Percentiles rank a stretch among this genome's conserved stretches.
These are phyloP conservation scores for Heliocidaris tuberculata DNA, from an alignment of 35 echinoderm and acorn worm species.

Conservation along the genomic window DNA sequence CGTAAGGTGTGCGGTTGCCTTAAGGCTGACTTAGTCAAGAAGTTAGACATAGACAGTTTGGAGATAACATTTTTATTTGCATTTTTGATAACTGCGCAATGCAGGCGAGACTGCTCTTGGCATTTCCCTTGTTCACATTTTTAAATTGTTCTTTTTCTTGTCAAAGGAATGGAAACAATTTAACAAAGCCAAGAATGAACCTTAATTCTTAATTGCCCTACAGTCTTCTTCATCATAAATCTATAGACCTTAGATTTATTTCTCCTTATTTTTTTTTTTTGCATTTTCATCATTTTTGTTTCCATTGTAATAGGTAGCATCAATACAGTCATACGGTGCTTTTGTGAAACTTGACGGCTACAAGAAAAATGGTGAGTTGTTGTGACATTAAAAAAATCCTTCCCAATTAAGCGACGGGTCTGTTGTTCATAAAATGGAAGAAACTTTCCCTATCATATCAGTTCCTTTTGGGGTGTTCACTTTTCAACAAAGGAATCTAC, in stretches of 20 bases:
- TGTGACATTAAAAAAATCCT: not conserved
- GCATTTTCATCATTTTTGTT: not conserved
- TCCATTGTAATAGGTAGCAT: constrained; percentile 58
- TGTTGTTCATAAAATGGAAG: not conserved
- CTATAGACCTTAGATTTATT: too few relatives aligned
- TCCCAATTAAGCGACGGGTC: not conserved
- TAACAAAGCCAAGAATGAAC: not conserved
- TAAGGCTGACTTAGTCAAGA: too few relatives aligned
- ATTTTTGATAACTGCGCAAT: too few relatives aligned
- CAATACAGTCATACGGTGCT: constrained; percentile 80
- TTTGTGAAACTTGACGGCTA: constrained; percentile 75
- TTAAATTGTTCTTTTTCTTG: not conserved
- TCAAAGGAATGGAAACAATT: not conserved
- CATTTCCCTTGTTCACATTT: not conserved
- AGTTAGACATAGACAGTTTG: too few relatives aligned
- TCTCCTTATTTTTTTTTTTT: too few relatives aligned
- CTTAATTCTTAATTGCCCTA: not conserved
- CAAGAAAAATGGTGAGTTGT: constrained; percentile 80
- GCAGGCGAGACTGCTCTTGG: too few relatives aligned
- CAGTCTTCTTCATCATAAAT: too few relatives aligned
- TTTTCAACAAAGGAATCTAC: too few relatives aligned
- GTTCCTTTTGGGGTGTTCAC: not conserved
- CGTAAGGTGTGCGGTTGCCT: too few relatives aligned
- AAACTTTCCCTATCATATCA: not conserved
- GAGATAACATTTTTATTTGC: too few relatives aligned